phyloP scores from a whole-genome alignment of 2,797 vertebrate species.

The Petrocephalus sullivani region DNA sequence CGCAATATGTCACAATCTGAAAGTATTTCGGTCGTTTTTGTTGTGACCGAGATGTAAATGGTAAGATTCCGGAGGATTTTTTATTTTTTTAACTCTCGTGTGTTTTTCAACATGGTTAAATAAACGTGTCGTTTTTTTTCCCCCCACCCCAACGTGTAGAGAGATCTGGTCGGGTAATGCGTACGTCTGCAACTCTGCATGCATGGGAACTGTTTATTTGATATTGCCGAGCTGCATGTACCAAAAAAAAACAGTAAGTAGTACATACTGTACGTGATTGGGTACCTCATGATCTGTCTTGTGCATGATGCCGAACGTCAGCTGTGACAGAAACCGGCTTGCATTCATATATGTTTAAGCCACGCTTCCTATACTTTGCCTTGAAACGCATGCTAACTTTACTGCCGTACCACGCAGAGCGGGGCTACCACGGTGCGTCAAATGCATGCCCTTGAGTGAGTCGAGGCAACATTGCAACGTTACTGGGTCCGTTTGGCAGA shows the following conservation, averaged over 20 bases:
- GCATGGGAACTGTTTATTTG: conserved; percentile 42
- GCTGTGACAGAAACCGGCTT: conserved; percentile 38
- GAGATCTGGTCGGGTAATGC: conserved; percentile 27
- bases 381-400: conserved; percentile 28
- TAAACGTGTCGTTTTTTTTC: conserved; percentile 32
- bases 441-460: conserved; percentile 28
- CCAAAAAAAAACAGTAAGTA: not conserved
- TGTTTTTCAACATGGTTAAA: conserved; percentile 52
- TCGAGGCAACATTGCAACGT: conserved; percentile 15
- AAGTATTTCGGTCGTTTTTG: conserved; percentile 31
- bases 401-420: conserved; percentile 22
- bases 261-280: conserved; percentile 35
- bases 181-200: conserved; percentile 28
- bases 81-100: conserved; percentile 37
- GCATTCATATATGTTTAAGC: conserved; percentile 41
- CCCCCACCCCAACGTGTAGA: conserved; percentile 17
- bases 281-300: conserved; percentile 25
- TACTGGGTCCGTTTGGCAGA: conserved; percentile 31
- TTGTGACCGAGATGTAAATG: conserved; percentile 57
- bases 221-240: conserved; percentile 26
- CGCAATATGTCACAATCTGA: conserved; percentile 50
- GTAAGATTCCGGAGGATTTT: conserved; percentile 59
- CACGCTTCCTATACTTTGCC: conserved; percentile 28
- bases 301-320: conserved; percentile 22
- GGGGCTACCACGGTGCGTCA: conserved; percentile 32